phyloP scores from a whole-genome alignment of 2,888 invertebrate genomes.

The Tiphia femorata region DNA sequence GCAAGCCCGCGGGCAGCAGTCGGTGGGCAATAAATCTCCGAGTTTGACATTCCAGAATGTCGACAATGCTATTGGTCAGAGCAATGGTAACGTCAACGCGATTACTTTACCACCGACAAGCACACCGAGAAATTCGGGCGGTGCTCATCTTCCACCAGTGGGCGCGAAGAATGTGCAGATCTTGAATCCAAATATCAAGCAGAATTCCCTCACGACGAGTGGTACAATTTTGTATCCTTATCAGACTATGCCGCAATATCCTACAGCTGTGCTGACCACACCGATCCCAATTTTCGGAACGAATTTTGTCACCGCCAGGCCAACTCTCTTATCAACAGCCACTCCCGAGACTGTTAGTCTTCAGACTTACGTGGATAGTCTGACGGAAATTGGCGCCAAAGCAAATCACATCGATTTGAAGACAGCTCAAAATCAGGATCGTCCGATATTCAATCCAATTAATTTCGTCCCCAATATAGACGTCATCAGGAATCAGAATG shows the following conservation, averaged over 20 bases:
- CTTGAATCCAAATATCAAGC: constrained; percentile 61
- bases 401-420: constrained; percentile 35
- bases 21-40: constrained; percentile 20
- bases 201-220: constrained; percentile 51
- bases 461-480: constrained; percentile 63
- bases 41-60: constrained; percentile 35
- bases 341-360: constrained; percentile 41
- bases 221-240: constrained; percentile 47
- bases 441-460: constrained; percentile 60
- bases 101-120: constrained; percentile 36
- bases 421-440: constrained; percentile 38
- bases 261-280: constrained; percentile 59
- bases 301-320: constrained; percentile 50
- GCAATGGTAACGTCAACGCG: constrained; percentile 43
- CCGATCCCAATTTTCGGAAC: constrained; percentile 62
- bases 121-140: constrained; percentile 22
- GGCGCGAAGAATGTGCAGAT: constrained; percentile 63
- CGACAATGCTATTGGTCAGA: constrained; percentile 55
- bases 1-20: constrained; percentile 47
- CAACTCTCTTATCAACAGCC: constrained; percentile 35
- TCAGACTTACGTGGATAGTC: constrained; percentile 51
- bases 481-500: constrained; percentile 57
- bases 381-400: constrained; percentile 55
- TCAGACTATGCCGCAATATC: constrained; percentile 52
- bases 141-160: constrained; percentile 57